Conservation (phyloP, 1,140 invertebrate genomes). For the Pteromalus puparum region DNA sequence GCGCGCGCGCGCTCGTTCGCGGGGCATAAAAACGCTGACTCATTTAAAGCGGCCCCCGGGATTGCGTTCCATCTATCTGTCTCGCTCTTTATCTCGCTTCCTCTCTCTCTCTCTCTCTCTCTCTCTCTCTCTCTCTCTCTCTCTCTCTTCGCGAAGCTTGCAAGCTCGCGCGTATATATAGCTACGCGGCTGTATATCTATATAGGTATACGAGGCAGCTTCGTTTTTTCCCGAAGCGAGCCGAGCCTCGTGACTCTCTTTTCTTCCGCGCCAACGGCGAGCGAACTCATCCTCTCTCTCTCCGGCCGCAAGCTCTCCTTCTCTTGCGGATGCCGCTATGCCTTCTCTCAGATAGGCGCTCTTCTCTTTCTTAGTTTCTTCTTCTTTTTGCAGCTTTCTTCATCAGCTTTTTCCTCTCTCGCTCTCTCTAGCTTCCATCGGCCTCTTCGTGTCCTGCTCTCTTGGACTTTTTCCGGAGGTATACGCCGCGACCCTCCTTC, state of each 20-base stretch:
- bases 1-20: conserved; percentile 63
- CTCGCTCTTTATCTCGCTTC: conserved; percentile 50
- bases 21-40: conserved; percentile 76
- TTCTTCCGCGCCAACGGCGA: conserved; percentile 65
- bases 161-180: not conserved
- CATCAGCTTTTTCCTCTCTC: conserved; percentile 32
- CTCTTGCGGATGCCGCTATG: not conserved
- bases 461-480: not conserved
- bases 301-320: conserved; percentile 39
- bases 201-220: not conserved
- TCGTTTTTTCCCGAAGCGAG: not conserved
- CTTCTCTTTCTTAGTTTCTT: conserved; percentile 15
- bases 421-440: not conserved
- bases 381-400: conserved; percentile 31
- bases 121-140: conserved; percentile 59
- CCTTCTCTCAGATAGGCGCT: not conserved
- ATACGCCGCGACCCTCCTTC: not conserved
- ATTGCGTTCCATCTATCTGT: conserved; percentile 64
- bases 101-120: conserved; percentile 46
- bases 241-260: conserved; percentile 69
- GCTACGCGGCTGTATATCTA: not conserved
- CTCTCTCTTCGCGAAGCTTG: conserved; percentile 17
- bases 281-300: conserved; percentile 61
- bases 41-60: conserved; percentile 76
- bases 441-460: not conserved